Evolutionary conservation across 2,113 vertebrate genomes (phyloP).

Genomic region (Chroicocephalus ridibundus): DNA sequence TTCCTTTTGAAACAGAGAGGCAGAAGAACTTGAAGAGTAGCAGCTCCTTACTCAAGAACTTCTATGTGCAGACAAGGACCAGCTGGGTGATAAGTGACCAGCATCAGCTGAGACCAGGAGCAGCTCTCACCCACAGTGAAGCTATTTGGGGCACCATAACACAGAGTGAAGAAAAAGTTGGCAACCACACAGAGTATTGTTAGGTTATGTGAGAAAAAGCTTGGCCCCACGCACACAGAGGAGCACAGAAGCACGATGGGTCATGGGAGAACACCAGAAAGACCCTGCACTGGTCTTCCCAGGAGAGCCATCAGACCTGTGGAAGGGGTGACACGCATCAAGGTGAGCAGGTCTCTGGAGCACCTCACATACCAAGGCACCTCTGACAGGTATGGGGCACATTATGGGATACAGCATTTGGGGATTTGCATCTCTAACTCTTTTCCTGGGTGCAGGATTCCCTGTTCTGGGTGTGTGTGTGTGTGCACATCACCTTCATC

Average conservation of each 20-base stretch:
- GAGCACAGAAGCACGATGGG: no score
- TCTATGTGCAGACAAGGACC: neutral
- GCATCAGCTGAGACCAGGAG: neutral
- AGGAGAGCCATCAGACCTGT: neutral
- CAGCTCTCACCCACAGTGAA: neutral
- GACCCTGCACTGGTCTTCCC: neutral
- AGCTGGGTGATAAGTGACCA: neutral
- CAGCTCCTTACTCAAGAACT: neutral
- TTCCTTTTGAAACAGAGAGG: neutral
- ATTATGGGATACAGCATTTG: neutral
- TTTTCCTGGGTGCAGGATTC: neutral
- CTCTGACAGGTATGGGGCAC: neutral
- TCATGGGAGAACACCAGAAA: neutral
- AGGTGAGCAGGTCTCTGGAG: neutral
- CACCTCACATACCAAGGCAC: no score
- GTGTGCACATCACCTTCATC: neutral
- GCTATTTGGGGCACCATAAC: neutral
- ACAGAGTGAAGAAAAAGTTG: neutral
- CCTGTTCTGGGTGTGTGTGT: neutral
- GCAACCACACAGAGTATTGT: fast-evolving
- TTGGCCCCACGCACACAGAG: fast-evolving
- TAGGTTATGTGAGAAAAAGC: neutral
- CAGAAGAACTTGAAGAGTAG: neutral
- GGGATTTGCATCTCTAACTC: neutral
- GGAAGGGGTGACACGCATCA: neutral